Percentiles rank a stretch among this genome's conserved stretches.
phyloP scores from a whole-genome alignment of 2,888 invertebrate species.

The Sarcophaga carnaria region DNA sequence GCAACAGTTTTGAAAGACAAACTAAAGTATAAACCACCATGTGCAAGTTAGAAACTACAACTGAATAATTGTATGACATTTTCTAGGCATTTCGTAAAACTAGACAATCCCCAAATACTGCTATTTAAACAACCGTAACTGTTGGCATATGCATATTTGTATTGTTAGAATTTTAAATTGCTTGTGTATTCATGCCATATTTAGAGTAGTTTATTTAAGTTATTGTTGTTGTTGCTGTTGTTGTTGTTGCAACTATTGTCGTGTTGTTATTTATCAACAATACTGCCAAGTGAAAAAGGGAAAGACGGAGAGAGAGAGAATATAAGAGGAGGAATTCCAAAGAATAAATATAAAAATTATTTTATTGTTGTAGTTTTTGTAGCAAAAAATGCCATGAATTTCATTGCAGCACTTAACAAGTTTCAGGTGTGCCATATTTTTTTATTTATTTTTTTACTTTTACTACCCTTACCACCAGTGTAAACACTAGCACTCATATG shows the following conservation, averaged over 20 bases:
- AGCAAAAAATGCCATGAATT: conserved; percentile 75
- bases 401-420: conserved; percentile 74
- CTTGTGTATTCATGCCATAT: conserved; percentile 44
- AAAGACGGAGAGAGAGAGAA: conserved; percentile 3
- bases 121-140: background rate
- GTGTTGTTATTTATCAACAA: conserved; percentile 5
- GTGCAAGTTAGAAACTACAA: too few species aligned
- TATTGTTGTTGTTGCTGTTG: conserved; percentile 41
- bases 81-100: too few species aligned
- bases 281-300: background rate
- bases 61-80: too few species aligned
- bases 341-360: conserved; percentile 14
- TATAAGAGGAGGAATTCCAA: background rate
- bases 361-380: conserved; percentile 69
- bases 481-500: background rate
- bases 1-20: too few species aligned
- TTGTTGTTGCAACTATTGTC: background rate
- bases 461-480: background rate
- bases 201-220: conserved; percentile 58
- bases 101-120: background rate
- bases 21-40: too few species aligned
- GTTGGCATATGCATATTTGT: background rate
- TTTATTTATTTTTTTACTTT: conserved; percentile 11
- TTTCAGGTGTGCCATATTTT: conserved; percentile 65
- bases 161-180: conserved; percentile 16